Evolutionary conservation across 53 echinoderm and acorn worm species (phyloP).

Genomic region (Echinarachnius parma): DNA sequence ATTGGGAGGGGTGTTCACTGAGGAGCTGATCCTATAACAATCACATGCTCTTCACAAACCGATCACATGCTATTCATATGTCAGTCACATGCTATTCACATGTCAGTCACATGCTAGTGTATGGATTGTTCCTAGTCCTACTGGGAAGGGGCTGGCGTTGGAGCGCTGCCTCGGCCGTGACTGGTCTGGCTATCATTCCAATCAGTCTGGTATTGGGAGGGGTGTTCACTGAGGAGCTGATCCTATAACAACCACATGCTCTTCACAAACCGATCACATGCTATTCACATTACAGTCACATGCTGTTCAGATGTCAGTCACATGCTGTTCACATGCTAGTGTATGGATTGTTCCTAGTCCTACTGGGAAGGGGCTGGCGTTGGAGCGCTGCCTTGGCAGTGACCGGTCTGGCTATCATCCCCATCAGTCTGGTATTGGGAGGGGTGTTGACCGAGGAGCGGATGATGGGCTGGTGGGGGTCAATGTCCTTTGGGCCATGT

Average conservation of each 20-base stretch:
- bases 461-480: constrained; percentile 82
- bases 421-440: constrained; percentile 72
- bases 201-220: constrained; percentile 84
- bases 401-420: constrained; percentile 67
- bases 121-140: constrained; percentile 39
- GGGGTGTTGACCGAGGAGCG: constrained; percentile 83
- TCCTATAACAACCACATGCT: too few species aligned
- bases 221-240: constrained; percentile 76
- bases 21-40: too few species aligned
- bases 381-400: constrained; percentile 87
- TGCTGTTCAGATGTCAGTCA: too few species aligned
- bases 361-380: constrained; percentile 56
- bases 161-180: constrained; percentile 81
- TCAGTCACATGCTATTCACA: background rate
- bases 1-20: constrained; percentile 81
- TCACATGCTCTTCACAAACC: too few species aligned
- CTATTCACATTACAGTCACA: too few species aligned
- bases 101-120: constrained; percentile 13
- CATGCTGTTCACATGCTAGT: constrained; percentile 1
- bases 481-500: constrained; percentile 69
- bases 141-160: constrained; percentile 67
- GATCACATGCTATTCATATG: too few species aligned
- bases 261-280: too few species aligned
- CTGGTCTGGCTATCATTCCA: constrained; percentile 64
- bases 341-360: constrained; percentile 38